phyloP scores from a whole-genome alignment of 2,888 invertebrate genomes.

The Rhaphigaster nebulosa region DNA sequence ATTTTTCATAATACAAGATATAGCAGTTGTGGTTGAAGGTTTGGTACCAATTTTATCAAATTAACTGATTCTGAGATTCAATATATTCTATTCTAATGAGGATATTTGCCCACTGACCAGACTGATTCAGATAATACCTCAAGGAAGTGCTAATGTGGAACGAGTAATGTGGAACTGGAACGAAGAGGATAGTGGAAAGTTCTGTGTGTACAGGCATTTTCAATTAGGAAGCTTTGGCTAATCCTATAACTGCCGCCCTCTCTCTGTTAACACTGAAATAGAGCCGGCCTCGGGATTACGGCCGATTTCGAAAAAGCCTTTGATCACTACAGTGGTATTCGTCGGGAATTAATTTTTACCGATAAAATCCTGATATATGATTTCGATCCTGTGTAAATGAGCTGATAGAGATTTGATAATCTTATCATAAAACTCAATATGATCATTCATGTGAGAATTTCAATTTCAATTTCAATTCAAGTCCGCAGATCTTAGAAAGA shows the following conservation, averaged over 20 bases:
- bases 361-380: background rate
- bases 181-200: conserved; percentile 14
- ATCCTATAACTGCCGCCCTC: background rate
- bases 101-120: background rate
- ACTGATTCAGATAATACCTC: background rate
- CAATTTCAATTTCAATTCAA: no score
- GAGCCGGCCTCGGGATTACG: background rate
- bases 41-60: background rate
- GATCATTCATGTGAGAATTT: background rate
- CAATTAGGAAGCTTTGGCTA: conserved; percentile 44
- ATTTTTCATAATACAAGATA: background rate
- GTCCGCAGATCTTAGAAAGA: background rate
- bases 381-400: background rate
- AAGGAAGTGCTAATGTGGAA: background rate
- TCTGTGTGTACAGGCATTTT: conserved; percentile 35
- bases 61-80: background rate
- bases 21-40: rapidly evolving
- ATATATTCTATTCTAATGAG: background rate
- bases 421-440: background rate
- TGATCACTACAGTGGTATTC: background rate
- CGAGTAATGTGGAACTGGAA: background rate
- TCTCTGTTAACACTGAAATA: conserved; percentile 27
- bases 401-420: background rate
- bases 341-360: background rate
- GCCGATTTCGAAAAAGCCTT: conserved; percentile 33